A percentile compares a stretch with the other conserved stretches of the same genome.
phyloP scores from a whole-genome alignment of 1,140 invertebrate genomes.

The Pseudomyrmex dendroicus region DNA sequence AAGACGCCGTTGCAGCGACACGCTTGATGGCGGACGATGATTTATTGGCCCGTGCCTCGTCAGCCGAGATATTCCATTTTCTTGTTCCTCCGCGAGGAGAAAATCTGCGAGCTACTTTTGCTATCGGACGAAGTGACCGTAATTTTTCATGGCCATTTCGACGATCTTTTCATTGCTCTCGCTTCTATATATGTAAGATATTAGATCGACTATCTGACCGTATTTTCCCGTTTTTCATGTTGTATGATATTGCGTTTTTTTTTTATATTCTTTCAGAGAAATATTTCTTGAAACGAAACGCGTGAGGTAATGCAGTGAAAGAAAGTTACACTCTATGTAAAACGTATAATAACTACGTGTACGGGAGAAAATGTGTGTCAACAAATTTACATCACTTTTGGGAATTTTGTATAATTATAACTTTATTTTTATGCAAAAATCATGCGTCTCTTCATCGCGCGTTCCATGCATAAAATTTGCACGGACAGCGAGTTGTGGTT shows the following conservation, averaged over 20 bases:
- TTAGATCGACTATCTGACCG: conserved; percentile 37
- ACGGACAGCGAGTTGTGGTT: neutral
- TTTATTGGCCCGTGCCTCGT: conserved; percentile 42
- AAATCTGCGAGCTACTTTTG: conserved; percentile 55
- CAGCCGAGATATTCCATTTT: conserved; percentile 56
- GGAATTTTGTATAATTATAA: conserved; percentile 41
- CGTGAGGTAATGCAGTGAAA: too few relatives aligned
- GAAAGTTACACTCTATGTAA: too few relatives aligned
- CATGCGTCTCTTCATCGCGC: neutral
- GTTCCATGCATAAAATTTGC: neutral
- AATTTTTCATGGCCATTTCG: conserved; percentile 58
- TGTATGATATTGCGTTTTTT: conserved; percentile 35
- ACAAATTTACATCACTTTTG: conserved; percentile 30
- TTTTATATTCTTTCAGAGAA: conserved; percentile 8
- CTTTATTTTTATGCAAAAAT: conserved; percentile 39
- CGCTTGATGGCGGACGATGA: conserved; percentile 49
- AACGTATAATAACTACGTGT: neutral
- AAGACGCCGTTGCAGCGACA: conserved; percentile 46
- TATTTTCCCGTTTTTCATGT: conserved; percentile 33
- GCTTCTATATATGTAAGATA: conserved; percentile 22
- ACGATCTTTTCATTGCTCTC: conserved; percentile 41
- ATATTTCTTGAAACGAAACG: conserved; percentile 14
- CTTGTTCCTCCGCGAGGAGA: conserved; percentile 36
- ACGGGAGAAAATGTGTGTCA: conserved; percentile 7
- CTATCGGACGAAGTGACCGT: conserved; percentile 43